Conservation (phyloP, 2,888 invertebrate genomes). For the Salpingus planirostris region DNA sequence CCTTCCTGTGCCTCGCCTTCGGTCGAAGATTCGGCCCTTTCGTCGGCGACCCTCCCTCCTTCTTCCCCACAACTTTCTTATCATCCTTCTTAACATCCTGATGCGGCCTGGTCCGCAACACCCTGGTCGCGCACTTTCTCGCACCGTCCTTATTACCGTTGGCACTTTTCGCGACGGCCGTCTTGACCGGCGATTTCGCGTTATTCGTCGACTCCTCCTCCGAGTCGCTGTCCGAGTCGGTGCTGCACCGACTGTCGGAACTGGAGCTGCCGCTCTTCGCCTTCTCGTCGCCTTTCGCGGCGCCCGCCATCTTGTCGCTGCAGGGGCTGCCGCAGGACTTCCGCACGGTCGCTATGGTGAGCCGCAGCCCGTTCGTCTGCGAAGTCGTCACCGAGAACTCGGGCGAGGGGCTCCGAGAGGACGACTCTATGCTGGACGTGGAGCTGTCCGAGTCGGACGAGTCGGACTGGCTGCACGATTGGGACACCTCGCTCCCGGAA, state of each 20-base stretch:
- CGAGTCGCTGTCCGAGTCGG: slow-evolving; percentile 46
- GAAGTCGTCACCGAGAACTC: slow-evolving; percentile 55
- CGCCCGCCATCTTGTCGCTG: slow-evolving; percentile 35
- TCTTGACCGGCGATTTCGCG: slow-evolving; percentile 4
- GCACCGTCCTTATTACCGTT: slow-evolving; percentile 6
- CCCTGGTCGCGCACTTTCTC: too few relatives aligned
- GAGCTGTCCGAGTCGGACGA: slow-evolving; percentile 40
- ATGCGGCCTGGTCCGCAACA: too few relatives aligned
- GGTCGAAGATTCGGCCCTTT: too few relatives aligned
- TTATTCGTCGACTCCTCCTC: slow-evolving; percentile 28
- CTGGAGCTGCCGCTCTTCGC: slow-evolving; percentile 41
- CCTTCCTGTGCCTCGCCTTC: slow-evolving; percentile 19
- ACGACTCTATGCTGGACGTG: slow-evolving; percentile 37
- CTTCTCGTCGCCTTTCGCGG: slow-evolving; percentile 33
- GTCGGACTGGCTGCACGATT: slow-evolving; percentile 39
- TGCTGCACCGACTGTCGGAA: slow-evolving; percentile 41
- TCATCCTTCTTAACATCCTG: slow-evolving; percentile 7
- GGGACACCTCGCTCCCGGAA: slow-evolving; percentile 42
- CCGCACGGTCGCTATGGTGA: slow-evolving; percentile 53
- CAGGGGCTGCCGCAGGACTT: slow-evolving; percentile 40
- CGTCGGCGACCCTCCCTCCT: slow-evolving; percentile 22
- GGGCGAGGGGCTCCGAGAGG: slow-evolving; percentile 37
- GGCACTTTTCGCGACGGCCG: background rate
- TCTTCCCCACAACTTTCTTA: slow-evolving; percentile 29
- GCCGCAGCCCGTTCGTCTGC: slow-evolving; percentile 50